phyloP scores from a whole-genome alignment of 2,113 vertebrate species.

The Nannobrachium achirus region DNA sequence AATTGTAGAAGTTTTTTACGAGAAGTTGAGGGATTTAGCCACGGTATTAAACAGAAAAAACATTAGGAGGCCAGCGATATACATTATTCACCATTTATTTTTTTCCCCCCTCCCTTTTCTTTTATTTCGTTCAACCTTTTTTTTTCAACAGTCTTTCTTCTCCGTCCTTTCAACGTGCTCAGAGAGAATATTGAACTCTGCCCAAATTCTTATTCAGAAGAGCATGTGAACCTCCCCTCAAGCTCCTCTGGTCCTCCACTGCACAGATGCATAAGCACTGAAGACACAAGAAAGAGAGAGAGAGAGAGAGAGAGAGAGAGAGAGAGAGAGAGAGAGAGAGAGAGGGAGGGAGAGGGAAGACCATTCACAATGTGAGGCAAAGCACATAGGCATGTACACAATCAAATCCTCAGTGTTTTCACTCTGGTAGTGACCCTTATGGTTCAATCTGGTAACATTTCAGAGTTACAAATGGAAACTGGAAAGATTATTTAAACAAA shows the following conservation, averaged over 20 bases:
- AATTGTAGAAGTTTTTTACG: conserved; percentile 84
- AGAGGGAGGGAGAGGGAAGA: background rate
- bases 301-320: too few species aligned
- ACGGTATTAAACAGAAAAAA: conserved; percentile 75
- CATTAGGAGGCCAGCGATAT: conserved; percentile 74
- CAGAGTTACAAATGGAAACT: too few species aligned
- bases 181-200: conserved; percentile 52
- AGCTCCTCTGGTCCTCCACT: background rate
- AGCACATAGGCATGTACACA: too few species aligned
- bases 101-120: conserved; percentile 54
- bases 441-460: too few species aligned
- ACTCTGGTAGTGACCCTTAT: too few species aligned
- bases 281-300: too few species aligned
- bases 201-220: conserved; percentile 48
- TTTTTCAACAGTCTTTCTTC: conserved; percentile 52
- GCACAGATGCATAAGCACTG: background rate
- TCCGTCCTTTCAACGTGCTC: conserved; percentile 60
- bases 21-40: conserved; percentile 84
- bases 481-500: too few species aligned
- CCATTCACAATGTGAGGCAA: conserved; percentile 5
- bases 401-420: too few species aligned
- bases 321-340: conserved; percentile 7
- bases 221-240: conserved; percentile 37
- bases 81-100: conserved; percentile 79
- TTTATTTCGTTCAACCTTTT: conserved; percentile 54